Percentiles rank a stretch among this genome's conserved stretches.
phyloP scores from a whole-genome alignment of 2,113 vertebrate genomes.

The Lanius ludovicianus region DNA sequence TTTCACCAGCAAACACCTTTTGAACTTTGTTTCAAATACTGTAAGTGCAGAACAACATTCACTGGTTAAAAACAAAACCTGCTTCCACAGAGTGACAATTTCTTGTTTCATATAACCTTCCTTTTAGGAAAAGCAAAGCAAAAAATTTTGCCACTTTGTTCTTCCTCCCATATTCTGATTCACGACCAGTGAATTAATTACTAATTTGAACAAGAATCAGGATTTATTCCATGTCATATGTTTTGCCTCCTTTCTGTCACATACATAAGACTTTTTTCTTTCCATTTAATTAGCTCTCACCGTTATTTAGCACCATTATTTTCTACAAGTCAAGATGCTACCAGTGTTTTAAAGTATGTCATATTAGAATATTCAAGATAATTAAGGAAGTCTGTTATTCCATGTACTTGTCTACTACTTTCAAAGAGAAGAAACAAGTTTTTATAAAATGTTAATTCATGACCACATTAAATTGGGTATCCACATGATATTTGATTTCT shows the following conservation, averaged over 20 bases:
- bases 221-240: neutral
- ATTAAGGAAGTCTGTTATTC: neutral
- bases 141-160: neutral
- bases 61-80: neutral
- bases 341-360: neutral
- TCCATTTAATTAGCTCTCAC: neutral
- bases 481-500: neutral
- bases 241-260: neutral
- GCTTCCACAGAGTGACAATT: neutral
- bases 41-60: neutral
- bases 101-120: neutral
- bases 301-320: neutral
- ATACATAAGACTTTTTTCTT: neutral
- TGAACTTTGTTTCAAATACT: neutral
- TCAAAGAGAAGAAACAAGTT: neutral
- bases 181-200: neutral
- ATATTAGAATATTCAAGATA: neutral
- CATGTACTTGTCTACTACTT: neutral
- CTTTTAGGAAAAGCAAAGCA: neutral
- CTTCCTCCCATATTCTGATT: neutral
- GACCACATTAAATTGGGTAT: neutral
- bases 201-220: neutral
- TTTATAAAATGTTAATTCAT: neutral
- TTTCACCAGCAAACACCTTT: neutral
- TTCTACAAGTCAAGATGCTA: neutral